Base-by-base conservation (phyloP, 2,888 invertebrate genomes). In the Lasioglossum calceatum region DNA sequence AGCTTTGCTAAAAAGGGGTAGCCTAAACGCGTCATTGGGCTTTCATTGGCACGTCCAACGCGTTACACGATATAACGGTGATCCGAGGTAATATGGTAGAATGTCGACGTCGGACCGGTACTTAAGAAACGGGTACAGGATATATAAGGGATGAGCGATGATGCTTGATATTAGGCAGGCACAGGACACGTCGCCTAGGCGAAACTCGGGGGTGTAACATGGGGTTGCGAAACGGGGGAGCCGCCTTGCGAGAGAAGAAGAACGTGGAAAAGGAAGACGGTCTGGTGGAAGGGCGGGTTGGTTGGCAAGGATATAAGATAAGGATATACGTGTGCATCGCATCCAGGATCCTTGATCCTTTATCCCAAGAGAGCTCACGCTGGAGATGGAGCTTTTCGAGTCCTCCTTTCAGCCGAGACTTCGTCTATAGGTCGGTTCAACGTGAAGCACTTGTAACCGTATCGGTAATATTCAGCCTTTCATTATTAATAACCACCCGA, bases 81-180 rank as follows among this genome's bases (percentile, higher is more conserved):
- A 83, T 81, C 67, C 76, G n/a, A 54, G 84, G 77, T 84, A 87
- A 82, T 79, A 84, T 64, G 61, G 67, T 70, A 76, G 82, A 83
- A 87, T 58, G 86, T 73, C 81, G 84, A 87, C 77, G 84, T 85
- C 54, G 87, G 81, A 76, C 73, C 84, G 78, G 79, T 87, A 72
- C 86, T 91, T 87, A 87, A 87, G 90, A 77, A 89, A 87, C 83
- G 84, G 87, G 77, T 86, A 80, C 77, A 82, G 71, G 82, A 85
- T 84, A 81, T 88, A 84, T 87, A 90, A 91, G 89, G 91, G 92
- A 94, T 94, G 93, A 93, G 92, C 92, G 93, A 94, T 93, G 94
- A 93, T 93, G 93, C 88, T 91, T 92, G 93, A 94, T 94, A 94
- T 94, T 94, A 94, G 94, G 93, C 92, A 86, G 89, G 89, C 89